Conservation (phyloP, 2,113 vertebrate genomes). For the Raphicerus campestris region DNA sequence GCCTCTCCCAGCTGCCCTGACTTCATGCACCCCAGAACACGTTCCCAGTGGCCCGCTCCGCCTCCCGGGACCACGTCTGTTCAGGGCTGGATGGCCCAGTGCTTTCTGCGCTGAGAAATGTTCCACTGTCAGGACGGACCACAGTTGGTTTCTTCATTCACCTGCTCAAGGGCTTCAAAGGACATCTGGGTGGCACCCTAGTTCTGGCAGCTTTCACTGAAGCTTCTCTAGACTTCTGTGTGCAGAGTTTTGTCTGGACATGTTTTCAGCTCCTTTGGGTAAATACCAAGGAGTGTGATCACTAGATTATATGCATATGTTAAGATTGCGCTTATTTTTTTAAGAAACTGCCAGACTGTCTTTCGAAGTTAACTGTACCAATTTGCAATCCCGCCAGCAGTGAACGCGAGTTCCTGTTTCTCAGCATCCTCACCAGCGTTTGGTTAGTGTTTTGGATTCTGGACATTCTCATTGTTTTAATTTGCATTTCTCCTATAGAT, state of each 20-base stretch:
- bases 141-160: too few species aligned
- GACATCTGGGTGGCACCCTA: background rate
- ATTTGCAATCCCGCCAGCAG: rapidly evolving
- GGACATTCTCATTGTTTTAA: too few species aligned
- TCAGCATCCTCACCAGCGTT: too few species aligned
- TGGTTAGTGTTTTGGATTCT: background rate
- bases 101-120: rapidly evolving
- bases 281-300: background rate
- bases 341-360: background rate
- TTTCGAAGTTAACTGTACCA: rapidly evolving
- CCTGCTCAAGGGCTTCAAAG: background rate
- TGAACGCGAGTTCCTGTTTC: rapidly evolving
- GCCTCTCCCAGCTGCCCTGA: background rate
- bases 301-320: background rate
- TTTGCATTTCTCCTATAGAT: background rate
- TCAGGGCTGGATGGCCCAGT: background rate
- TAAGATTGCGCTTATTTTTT: background rate
- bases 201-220: background rate
- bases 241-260: background rate
- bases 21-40: background rate
- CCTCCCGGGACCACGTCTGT: background rate
- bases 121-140: background rate
- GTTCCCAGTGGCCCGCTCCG: rapidly evolving
- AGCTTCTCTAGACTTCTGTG: background rate
- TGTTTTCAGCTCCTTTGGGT: background rate